These are phyloP conservation scores for Aegotheles bennettii DNA, from an alignment of 2,113 vertebrate genomes.

Conservation along the genomic window DNA sequence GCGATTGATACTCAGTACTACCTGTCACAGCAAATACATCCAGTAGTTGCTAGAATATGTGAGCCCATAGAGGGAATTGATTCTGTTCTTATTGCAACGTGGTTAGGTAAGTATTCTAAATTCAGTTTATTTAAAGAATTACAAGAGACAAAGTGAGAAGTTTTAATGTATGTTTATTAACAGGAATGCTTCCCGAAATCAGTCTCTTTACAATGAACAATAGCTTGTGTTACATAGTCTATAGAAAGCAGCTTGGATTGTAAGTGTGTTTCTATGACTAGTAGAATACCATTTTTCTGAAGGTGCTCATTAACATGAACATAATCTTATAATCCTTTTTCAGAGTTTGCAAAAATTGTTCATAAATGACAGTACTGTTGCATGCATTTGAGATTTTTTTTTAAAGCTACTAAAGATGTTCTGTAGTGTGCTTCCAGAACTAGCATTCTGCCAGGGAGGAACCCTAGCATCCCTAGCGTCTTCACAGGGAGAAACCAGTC, in stretches of 20 bases:
- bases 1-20: slow-evolving; percentile 92
- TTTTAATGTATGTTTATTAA: not conserved
- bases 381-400: not conserved
- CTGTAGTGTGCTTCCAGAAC: not conserved
- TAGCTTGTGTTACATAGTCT: not conserved
- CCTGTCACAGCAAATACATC: slow-evolving; percentile 94
- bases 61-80: slow-evolving; percentile 97
- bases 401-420: not conserved
- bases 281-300: not conserved
- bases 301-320: not conserved
- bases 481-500: not conserved
- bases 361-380: not conserved
- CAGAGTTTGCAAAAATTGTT: not conserved
- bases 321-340: not conserved
- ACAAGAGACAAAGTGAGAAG: not conserved
- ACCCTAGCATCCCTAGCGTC: not conserved
- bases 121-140: not conserved
- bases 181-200: not conserved
- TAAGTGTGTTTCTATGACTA: not conserved
- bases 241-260: not conserved
- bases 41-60: slow-evolving; percentile 95
- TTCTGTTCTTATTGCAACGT: slow-evolving; percentile 87
- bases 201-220: not conserved
- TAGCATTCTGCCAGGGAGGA: not conserved
- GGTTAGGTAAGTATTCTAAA: slow-evolving; percentile 79